Evolutionary conservation across 2,797 vertebrate species (phyloP).

Genomic region (Geranospiza caerulescens): DNA sequence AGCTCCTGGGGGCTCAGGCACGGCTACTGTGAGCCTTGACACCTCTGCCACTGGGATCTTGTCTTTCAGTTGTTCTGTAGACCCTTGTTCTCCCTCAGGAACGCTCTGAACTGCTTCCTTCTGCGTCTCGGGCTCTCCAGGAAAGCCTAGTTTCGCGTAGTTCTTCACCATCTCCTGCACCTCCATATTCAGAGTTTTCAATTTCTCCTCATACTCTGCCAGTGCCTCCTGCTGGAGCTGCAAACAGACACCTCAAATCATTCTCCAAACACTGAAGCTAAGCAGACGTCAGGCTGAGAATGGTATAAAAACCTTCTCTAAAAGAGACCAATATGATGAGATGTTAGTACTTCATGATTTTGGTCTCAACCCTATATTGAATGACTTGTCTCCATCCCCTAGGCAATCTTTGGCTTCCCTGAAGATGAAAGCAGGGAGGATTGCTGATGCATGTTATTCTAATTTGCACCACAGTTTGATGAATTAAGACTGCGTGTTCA

Average conservation of each 20-base stretch:
- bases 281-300: neutral
- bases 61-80: neutral
- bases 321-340: neutral
- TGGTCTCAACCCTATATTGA: neutral
- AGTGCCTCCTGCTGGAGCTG: slow-evolving; percentile 86
- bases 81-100: neutral
- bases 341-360: rapidly evolving
- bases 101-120: neutral
- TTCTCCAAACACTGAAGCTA: too few relatives aligned
- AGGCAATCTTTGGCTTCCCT: neutral
- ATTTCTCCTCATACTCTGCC: slow-evolving; percentile 79
- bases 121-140: slow-evolving; percentile 67
- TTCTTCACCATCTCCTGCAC: slow-evolving; percentile 80
- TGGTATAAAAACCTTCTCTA: neutral
- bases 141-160: slow-evolving; percentile 76
- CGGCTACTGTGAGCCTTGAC: neutral
- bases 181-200: slow-evolving; percentile 77
- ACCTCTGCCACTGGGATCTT: neutral
- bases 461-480: neutral
- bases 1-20: neutral
- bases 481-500: neutral
- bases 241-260: neutral
- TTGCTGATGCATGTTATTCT: neutral
- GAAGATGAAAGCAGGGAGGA: neutral
- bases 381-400: neutral